Evolutionary conservation across 2,797 vertebrate genomes (phyloP).

Genomic region (Gastrophryne carolinensis): DNA sequence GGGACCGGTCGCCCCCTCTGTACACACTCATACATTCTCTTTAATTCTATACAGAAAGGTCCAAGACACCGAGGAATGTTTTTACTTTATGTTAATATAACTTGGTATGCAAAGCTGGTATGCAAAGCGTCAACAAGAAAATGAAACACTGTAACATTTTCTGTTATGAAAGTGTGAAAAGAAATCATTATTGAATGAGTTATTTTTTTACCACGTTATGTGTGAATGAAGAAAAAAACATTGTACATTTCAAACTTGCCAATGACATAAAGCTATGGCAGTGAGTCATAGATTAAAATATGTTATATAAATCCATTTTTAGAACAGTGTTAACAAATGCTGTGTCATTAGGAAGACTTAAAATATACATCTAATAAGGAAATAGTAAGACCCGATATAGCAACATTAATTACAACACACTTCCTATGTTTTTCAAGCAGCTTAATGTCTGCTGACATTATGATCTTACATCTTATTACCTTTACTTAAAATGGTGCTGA

Average conservation of each 20-base stretch:
- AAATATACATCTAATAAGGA: neutral
- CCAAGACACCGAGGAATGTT: too few species aligned
- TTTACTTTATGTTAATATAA: too few species aligned
- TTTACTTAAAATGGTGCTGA: neutral
- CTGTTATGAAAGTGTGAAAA: constrained; percentile 43
- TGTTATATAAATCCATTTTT: constrained; percentile 52
- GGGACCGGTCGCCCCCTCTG: too few species aligned
- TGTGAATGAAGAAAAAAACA: constrained; percentile 49
- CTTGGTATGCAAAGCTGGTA: too few species aligned
- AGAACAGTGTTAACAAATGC: neutral
- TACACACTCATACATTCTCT: too few species aligned
- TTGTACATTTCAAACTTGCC: constrained; percentile 36
- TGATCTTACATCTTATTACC: neutral
- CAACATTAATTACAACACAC: neutral
- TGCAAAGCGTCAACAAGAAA: constrained; percentile 7
- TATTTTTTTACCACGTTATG: constrained; percentile 17
- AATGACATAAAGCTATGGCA: constrained; percentile 45
- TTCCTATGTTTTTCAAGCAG: too few species aligned
- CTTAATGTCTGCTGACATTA: neutral
- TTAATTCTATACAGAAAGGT: too few species aligned
- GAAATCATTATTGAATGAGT: constrained; percentile 21
- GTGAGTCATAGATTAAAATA: constrained; percentile 47
- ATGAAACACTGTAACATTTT: neutral
- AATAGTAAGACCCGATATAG: neutral
- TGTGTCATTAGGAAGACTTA: constrained; percentile 33